Base-by-base conservation (phyloP, 2,113 vertebrate genomes). In the Cephalopholis sonnerati region DNA sequence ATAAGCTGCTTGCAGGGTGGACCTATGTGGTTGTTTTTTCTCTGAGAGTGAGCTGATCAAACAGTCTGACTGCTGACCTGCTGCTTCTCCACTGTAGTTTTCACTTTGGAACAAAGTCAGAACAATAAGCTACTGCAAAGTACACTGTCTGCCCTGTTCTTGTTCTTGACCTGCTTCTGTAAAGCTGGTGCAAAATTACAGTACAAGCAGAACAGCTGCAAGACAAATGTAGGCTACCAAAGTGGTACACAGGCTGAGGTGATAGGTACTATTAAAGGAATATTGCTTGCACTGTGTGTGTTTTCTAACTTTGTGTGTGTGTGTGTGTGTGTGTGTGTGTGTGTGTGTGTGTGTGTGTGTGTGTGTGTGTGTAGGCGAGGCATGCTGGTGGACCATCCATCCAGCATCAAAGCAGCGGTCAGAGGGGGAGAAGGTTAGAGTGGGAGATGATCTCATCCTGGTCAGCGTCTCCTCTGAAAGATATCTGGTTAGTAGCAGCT, bases 391-490 rank as follows among this genome's bases (percentile, higher is more conserved):
- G 95, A 96, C 95, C 77, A 96, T 96, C 81, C 95, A 96, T 87
- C 94, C 95, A 53, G 94, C 95, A 22, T 96, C 95, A 36, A 96
- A 96, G 81, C 95, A 96, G 81, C 92, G 95, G 32, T 96, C 95
- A 44, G 95, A 96, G 70, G 98, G 98, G 71, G 98, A 99, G 90
- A 99, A 99, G 92, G 98, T 99, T 0, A 94, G 98, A 22, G 98
- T 99, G 24, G 98, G 98, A 79, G 98, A 99, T 89, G 98, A 99
- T 87, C 97, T 99, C 84, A 99, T 99, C 89, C 94, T 99, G 81
- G 98, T 99, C 92, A 99, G 98, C n/a, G 95, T 99, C 78, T 99
- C 98, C 32, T 99, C 98, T 36, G 98, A 99, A 82, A 95, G 98
- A 81, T 99, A 99, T 77, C 93, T 99, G 97, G 98, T 99, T 87